Conservation (phyloP, 2,797 vertebrate species). For the Garrulus glandarius region DNA sequence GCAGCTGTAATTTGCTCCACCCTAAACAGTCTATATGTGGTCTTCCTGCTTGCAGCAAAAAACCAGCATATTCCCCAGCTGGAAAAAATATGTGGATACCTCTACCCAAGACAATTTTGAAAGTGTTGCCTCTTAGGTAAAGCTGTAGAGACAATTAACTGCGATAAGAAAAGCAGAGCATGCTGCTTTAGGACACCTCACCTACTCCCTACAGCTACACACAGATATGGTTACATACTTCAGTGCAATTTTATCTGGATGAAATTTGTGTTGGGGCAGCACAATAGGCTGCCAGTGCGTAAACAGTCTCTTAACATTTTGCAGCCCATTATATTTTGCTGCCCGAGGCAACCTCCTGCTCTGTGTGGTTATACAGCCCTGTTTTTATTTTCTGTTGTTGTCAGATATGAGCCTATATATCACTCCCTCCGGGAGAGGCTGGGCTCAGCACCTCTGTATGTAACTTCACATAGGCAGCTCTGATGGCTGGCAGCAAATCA, state of each 20-base stretch:
- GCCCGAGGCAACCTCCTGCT: slow-evolving; percentile 57
- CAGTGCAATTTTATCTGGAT: neutral
- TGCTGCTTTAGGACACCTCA: neutral
- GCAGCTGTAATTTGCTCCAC: slow-evolving; percentile 18
- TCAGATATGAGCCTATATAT: slow-evolving; percentile 64
- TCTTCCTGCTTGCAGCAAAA: slow-evolving; percentile 1
- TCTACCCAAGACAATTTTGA: neutral
- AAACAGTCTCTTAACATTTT: slow-evolving; percentile 66
- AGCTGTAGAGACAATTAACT: neutral
- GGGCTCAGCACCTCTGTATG: neutral
- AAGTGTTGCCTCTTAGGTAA: neutral
- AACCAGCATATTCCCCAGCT: neutral
- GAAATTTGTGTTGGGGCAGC: neutral
- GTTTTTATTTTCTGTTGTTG: slow-evolving; percentile 54
- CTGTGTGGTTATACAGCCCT: slow-evolving; percentile 46
- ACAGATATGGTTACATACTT: neutral
- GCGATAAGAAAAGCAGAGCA: neutral
- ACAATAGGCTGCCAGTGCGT: slow-evolving; percentile 30
- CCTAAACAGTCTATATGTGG: slow-evolving; percentile 17
- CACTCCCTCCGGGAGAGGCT: neutral
- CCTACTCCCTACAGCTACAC: neutral
- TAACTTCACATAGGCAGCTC: neutral
- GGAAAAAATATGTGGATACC: slow-evolving; percentile 37
- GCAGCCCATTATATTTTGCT: slow-evolving; percentile 65
- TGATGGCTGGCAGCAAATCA: neutral